Base-by-base conservation (phyloP, 2,113 vertebrate genomes). In the Cryptoleucopteryx plumbea region DNA sequence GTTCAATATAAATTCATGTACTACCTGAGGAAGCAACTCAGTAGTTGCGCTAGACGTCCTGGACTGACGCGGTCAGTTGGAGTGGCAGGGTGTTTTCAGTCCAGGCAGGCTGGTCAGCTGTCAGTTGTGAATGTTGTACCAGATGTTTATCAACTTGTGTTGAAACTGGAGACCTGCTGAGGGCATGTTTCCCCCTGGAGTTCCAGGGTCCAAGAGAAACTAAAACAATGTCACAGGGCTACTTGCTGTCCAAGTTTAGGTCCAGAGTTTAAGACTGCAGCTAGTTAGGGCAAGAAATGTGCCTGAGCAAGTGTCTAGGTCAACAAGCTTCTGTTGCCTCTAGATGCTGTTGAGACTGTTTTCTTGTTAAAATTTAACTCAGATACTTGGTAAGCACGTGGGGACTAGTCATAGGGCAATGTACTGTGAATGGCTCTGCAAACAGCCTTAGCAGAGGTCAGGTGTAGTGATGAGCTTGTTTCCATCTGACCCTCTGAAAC, bases 21-120 rank as follows among this genome's bases (percentile, higher is more conserved):
- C 66, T 58, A 3, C 63, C 15, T 1, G 4, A n/a, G 6, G 56
- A 45, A 58, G 62, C 68, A 40, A 11, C 32, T 25, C 29, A 3
- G 42, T 2, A 27, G 61, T n/a, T 7, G 16, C n/a, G 48, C 16
- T 11, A 16, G 47, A 2, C 42, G 3, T 38, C 47, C 32, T 27
- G 16, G 22, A 5, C 31, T 18, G 52, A 34, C 21, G 7, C 6
- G 4, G 27, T 6, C 0, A 1, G 34, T 4, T 3, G 22, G 26
- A 16, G 38, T 0, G 23, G 10, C 26, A 7, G 56, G 4, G 22
- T 38, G 50, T 32, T 79, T 74, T 23, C 42, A 23, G 65, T 34
- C 61, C 47, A 20, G n/a, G 43, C 52, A 13, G 23, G 38, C 5
- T 31, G 38, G 34, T 58, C 4, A 7, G 25, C n/a, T 40, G 20